phyloP scores from a whole-genome alignment of 2,797 vertebrate species.

The Discoglossus pictus region DNA sequence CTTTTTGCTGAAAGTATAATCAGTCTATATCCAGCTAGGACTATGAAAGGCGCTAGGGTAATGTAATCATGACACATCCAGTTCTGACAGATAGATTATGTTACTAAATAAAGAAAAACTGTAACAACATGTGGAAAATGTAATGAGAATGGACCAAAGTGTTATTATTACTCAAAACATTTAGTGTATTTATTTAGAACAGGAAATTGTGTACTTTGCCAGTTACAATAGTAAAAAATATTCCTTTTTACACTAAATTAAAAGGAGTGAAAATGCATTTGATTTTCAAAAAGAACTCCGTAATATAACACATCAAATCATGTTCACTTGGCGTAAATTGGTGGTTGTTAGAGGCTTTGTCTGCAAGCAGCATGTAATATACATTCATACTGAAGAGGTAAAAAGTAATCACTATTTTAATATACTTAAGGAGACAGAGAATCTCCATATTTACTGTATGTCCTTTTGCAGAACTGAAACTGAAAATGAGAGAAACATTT shows the following conservation, averaged over 20 bases:
- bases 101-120: neutral
- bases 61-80: neutral
- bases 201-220: neutral
- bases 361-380: too few relatives aligned
- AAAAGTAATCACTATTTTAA: too few relatives aligned
- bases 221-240: slow-evolving; percentile 6
- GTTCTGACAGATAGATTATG: neutral
- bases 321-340: too few relatives aligned
- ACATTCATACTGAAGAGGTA: too few relatives aligned
- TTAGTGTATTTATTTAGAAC: slow-evolving; percentile 5
- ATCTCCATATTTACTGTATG: too few relatives aligned
- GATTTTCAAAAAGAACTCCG: slow-evolving; percentile 6
- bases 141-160: slow-evolving; percentile 1
- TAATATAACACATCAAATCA: too few relatives aligned
- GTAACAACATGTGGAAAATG: neutral
- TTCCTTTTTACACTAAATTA: neutral
- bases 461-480: too few relatives aligned
- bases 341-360: too few relatives aligned
- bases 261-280: slow-evolving; percentile 15
- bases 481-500: too few relatives aligned
- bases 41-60: neutral
- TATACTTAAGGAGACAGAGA: too few relatives aligned
- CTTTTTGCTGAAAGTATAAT: slow-evolving; percentile 1
- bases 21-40: neutral
- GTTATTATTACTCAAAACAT: slow-evolving; percentile 2